phyloP scores from a whole-genome alignment of 2,113 vertebrate species.

The Boulengerochromis microlepis region DNA sequence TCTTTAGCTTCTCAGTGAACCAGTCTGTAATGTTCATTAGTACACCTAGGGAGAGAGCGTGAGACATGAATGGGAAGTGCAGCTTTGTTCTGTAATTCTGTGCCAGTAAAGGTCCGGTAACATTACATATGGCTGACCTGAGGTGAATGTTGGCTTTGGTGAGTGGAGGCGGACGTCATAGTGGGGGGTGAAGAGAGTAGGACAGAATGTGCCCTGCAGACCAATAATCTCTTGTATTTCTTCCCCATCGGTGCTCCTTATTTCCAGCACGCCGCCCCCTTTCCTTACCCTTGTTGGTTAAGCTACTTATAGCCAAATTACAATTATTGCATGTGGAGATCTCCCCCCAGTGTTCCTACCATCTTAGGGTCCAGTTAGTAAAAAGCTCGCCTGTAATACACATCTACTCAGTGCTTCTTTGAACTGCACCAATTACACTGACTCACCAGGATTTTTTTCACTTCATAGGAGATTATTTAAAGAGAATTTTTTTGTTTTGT shows the following conservation, averaged over 20 bases:
- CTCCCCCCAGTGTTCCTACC: background rate
- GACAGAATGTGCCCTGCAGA: conserved; percentile 26
- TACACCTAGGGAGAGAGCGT: conserved; percentile 39
- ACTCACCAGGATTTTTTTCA: conserved; percentile 27
- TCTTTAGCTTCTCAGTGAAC: conserved; percentile 67
- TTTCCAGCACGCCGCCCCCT: conserved; percentile 23
- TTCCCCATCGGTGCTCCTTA: conserved; percentile 58
- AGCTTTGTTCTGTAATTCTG: conserved; percentile 58
- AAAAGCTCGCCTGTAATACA: conserved; percentile 46
- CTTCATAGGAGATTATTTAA: conserved; percentile 16
- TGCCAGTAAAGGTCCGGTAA: conserved; percentile 39
- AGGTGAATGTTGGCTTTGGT: conserved; percentile 60
- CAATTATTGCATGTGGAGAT: conserved; percentile 54
- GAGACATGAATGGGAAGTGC: conserved; percentile 28
- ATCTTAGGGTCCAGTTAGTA: conserved; percentile 13
- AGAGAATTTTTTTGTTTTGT: background rate
- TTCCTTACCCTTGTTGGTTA: conserved; percentile 35
- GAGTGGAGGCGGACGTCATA: background rate
- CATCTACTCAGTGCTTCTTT: conserved; percentile 59
- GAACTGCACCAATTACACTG: conserved; percentile 22
- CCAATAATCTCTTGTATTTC: conserved; percentile 68
- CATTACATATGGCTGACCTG: conserved; percentile 74
- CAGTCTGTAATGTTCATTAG: conserved; percentile 74
- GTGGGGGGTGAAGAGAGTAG: conserved; percentile 3
- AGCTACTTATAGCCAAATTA: conserved; percentile 71